Percentiles rank a stretch among this genome's conserved stretches.
phyloP scores from a whole-genome alignment of 1,140 invertebrate genomes.

The Meloidogyne chitwoodi region DNA sequence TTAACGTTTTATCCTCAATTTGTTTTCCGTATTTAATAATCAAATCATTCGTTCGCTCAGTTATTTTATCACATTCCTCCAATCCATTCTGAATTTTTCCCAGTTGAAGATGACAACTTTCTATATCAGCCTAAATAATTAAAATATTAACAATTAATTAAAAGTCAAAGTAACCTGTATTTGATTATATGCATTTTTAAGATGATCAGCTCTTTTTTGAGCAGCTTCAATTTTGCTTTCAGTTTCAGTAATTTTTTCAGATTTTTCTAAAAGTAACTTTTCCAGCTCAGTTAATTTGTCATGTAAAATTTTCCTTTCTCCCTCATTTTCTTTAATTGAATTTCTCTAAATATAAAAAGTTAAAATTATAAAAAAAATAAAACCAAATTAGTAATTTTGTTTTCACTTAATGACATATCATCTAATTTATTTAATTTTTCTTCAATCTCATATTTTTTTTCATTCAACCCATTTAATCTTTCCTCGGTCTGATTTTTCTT shows the following conservation, averaged over 20 bases:
- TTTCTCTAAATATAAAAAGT: neutral
- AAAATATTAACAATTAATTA: neutral
- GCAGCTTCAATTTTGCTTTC: neutral
- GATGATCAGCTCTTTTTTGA: neutral
- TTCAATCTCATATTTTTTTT: neutral
- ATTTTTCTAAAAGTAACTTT: neutral
- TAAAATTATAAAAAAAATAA: neutral
- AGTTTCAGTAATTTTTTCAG: neutral
- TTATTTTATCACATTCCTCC: neutral
- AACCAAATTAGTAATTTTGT: conserved; percentile 29
- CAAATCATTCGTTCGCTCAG: neutral
- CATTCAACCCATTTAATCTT: conserved; percentile 6
- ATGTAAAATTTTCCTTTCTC: neutral
- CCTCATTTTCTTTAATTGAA: neutral
- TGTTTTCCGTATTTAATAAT: neutral
- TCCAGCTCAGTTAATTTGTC: neutral
- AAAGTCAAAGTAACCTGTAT: neutral
- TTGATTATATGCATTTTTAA: conserved; percentile 12
- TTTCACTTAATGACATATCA: conserved; percentile 13
- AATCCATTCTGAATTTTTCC: neutral
- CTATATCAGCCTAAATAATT: conserved; percentile 4
- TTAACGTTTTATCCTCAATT: conserved; percentile 7
- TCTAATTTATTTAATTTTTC: conserved; percentile 29
- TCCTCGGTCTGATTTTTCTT: neutral
- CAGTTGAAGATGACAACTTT: neutral